Evolutionary conservation across 2,113 vertebrate species (phyloP).

Genomic region (Microtus richardsoni): DNA sequence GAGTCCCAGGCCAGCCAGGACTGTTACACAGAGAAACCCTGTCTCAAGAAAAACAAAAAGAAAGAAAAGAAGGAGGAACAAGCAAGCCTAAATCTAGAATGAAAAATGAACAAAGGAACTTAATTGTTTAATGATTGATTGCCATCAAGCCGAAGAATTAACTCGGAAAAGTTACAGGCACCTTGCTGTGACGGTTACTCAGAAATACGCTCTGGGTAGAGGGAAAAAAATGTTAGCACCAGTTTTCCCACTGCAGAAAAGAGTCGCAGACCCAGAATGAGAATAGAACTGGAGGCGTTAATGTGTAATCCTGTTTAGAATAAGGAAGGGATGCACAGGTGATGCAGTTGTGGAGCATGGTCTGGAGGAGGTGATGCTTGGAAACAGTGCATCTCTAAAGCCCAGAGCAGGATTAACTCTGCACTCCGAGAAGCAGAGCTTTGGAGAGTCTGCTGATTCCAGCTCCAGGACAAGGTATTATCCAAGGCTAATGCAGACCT

Average conservation of each 20-base stretch:
- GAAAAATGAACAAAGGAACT: slow-evolving; percentile 44
- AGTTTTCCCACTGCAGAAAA: background rate
- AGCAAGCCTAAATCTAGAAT: slow-evolving; percentile 5
- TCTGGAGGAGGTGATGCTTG: background rate
- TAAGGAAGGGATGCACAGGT: background rate
- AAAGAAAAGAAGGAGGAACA: background rate
- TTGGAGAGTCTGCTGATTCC: background rate
- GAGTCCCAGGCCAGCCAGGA: background rate
- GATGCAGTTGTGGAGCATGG: background rate
- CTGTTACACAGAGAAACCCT: background rate
- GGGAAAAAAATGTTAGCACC: background rate
- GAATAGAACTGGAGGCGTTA: background rate
- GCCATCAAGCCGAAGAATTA: background rate
- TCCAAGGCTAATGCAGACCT: background rate
- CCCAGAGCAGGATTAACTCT: background rate
- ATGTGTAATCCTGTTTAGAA: background rate
- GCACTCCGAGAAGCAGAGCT: background rate
- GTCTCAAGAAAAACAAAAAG: background rate
- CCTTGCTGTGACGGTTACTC: background rate
- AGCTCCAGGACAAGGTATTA: background rate
- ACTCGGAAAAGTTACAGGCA: background rate
- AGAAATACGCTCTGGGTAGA: background rate
- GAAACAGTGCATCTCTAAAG: background rate
- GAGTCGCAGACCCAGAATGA: background rate
- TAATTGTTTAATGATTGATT: background rate